A percentile compares a stretch with the other conserved stretches of the same genome.
Evolutionary conservation across 2,888 invertebrate species (phyloP).

Genomic region (Xiphydria camelus): DNA sequence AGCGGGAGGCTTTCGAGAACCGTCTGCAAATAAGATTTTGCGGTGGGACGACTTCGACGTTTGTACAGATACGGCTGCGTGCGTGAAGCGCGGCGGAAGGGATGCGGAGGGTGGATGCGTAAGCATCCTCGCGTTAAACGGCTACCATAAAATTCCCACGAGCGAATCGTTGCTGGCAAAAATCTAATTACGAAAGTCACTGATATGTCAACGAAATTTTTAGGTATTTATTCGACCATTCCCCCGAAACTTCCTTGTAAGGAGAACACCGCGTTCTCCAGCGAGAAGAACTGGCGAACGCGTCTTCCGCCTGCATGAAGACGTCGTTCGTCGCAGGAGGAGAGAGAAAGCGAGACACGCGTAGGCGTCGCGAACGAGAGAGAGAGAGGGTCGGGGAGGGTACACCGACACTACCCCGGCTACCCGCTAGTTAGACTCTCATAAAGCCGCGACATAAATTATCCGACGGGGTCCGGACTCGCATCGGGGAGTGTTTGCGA

Average conservation of each 20-base stretch:
- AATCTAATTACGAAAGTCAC: not conserved
- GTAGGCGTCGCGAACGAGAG: slow-evolving; percentile 41
- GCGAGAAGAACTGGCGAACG: not conserved
- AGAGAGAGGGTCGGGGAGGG: slow-evolving; percentile 20
- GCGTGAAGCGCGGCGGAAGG: too few relatives aligned
- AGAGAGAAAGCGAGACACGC: slow-evolving; percentile 16
- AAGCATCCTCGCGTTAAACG: too few relatives aligned
- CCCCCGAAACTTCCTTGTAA: not conserved
- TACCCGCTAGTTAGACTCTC: slow-evolving; percentile 57
- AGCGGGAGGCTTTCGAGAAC: slow-evolving; percentile 14
- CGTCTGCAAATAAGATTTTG: slow-evolving; percentile 53
- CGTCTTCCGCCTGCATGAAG: slow-evolving; percentile 18
- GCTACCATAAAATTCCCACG: not conserved
- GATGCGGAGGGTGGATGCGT: too few relatives aligned
- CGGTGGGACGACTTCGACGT: slow-evolving; percentile 23
- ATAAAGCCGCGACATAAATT: slow-evolving; percentile 56
- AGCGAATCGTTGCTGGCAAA: not conserved
- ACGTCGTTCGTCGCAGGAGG: slow-evolving; percentile 15
- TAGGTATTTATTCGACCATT: too few relatives aligned
- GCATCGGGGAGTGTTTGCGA: slow-evolving; percentile 53
- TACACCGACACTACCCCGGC: slow-evolving; percentile 33
- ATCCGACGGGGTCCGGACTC: slow-evolving; percentile 32
- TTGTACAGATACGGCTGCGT: too few relatives aligned
- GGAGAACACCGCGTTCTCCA: not conserved
- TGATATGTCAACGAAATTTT: not conserved